phyloP scores from a whole-genome alignment of 2,888 invertebrate genomes.

The Eupithecia vulgata region DNA sequence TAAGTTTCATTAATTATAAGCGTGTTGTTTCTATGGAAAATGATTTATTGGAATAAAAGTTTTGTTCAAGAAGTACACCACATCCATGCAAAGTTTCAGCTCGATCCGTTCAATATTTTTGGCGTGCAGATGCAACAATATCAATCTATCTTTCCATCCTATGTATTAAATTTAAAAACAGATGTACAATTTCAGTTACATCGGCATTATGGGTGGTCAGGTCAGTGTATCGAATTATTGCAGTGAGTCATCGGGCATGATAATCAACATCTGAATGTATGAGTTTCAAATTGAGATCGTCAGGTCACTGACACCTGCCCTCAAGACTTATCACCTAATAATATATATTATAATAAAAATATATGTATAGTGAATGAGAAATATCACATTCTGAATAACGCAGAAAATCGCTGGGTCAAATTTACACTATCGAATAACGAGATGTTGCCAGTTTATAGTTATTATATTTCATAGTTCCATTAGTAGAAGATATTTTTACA shows the following conservation, averaged over 20 bases:
- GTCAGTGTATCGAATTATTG: conserved; percentile 1
- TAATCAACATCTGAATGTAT: conserved; percentile 2
- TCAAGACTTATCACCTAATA: not conserved
- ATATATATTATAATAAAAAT: no score
- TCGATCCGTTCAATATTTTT: no score
- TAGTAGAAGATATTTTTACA: no score
- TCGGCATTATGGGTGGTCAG: not conserved
- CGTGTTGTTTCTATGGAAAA: not conserved
- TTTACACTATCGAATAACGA: not conserved
- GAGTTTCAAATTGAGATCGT: conserved; percentile 4
- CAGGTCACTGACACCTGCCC: not conserved
- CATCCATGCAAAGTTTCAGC: no score
- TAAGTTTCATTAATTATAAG: no score
- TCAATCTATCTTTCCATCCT: not conserved
- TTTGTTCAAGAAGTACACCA: no score
- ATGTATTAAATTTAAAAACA: not conserved
- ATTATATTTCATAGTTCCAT: no score
- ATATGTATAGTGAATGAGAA: not conserved
- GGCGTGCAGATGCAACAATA: no score
- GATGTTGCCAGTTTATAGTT: not conserved
- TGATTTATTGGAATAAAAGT: no score
- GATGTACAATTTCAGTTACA: not conserved
- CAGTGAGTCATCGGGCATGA: conserved; percentile 1
- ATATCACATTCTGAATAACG: not conserved
- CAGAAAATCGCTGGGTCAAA: not conserved